phyloP scores from a whole-genome alignment of 92 coral and sea anemone genomes.

The Siderastrea radians region DNA sequence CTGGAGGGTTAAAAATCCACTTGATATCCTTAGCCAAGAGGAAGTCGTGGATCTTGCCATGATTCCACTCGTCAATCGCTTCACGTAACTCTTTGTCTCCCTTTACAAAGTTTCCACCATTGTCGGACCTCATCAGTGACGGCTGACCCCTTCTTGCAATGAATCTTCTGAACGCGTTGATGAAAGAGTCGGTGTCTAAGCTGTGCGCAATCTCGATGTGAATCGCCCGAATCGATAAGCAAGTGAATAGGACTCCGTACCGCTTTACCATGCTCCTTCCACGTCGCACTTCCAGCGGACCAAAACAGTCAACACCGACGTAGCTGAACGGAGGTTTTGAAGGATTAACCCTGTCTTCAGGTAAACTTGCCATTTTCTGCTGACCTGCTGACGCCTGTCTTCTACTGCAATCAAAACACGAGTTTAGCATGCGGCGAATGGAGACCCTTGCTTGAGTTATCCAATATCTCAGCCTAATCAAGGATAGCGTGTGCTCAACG shows the following conservation, averaged over 20 bases:
- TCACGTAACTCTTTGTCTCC: constrained; percentile 41
- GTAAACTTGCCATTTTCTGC: constrained; percentile 66
- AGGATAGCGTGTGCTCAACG: constrained; percentile 62
- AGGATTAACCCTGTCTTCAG: constrained; percentile 63
- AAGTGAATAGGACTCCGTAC: constrained; percentile 49
- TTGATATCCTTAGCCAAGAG: constrained; percentile 53
- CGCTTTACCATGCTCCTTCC: constrained; percentile 54
- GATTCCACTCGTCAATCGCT: constrained; percentile 34
- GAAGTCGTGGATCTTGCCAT: constrained; percentile 47
- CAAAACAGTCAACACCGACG: constrained; percentile 68
- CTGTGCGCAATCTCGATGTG: constrained; percentile 50
- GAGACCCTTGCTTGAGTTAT: constrained; percentile 55
- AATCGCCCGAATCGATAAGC: constrained; percentile 35
- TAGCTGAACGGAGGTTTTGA: constrained; percentile 66
- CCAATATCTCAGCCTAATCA: constrained; percentile 64
- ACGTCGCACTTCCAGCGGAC: constrained; percentile 47
- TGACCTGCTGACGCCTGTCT: constrained; percentile 46
- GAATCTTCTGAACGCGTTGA: constrained; percentile 43
- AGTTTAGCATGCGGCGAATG: constrained; percentile 38
- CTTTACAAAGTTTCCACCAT: constrained; percentile 45
- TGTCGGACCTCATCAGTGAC: constrained; percentile 42
- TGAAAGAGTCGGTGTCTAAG: constrained; percentile 55
- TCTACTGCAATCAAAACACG: constrained; percentile 67
- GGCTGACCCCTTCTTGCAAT: constrained; percentile 53
- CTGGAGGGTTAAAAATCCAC: constrained; percentile 65